Evolutionary conservation across 2,113 vertebrate genomes (phyloP), one percentile per base, ranked within the genome.

Genomic region (Penelope pileata): DNA sequence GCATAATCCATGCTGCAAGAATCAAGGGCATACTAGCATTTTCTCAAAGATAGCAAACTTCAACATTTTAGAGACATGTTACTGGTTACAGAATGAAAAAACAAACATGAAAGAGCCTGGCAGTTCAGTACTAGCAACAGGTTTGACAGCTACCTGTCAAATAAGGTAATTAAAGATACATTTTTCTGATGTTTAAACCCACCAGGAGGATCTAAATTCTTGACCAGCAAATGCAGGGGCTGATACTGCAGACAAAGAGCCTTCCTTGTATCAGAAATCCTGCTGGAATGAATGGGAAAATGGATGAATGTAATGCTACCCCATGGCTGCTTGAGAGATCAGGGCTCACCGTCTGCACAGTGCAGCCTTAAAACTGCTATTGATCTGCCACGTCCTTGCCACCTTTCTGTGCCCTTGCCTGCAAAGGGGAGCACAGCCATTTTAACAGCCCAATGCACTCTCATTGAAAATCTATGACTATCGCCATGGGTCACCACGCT

Each of bases 401-500:
- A 93, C 86, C 59, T 81, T 34, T 56, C 53, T 40, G 17, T 86
- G 59, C 40, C 86, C 47, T 70, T 80, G 86, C 29, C 80, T 51
- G 67, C 40, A 47, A 56, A 56, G 75, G 50, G 64, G 17, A 83
- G 7, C 7, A 5, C 0, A 2, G 36, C 59, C 70, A 73, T 74
- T 81, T 94, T 72, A 95, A 80, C 64, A 94, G 64, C 60, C 66
- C 82, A 64, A 1, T 0, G 22, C 16, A n/a, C 48, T 91, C 54
- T 68, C 59, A 83, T 18, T 68, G 62, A 86, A 93, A 95, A 85
- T 77, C 56, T 51, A 24, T 86, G 50, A 79, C 2, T 22, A 59
- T 53, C 54, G 51, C 77, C 89, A 47, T 7, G 7, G 92, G 64
- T 86, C 95, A 91, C 42, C 0, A 12, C 17, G 17, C 48, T 60